Evolutionary conservation across 2,113 vertebrate species (phyloP), one percentile per base, ranked within the genome.

Genomic region (Aspiorhynchus laticeps): DNA sequence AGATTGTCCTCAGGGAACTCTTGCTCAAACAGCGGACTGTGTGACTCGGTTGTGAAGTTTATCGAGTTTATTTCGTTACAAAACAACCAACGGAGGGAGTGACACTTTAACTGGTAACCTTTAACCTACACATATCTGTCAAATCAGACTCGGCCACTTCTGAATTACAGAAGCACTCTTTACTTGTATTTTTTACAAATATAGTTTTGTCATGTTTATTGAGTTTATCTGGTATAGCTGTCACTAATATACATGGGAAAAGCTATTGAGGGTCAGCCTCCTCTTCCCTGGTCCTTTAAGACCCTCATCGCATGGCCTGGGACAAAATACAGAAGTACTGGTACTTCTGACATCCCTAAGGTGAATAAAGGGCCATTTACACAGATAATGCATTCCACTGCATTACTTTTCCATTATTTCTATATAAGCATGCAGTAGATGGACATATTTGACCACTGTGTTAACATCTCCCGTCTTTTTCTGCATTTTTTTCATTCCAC

Each of bases 1-100:
- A 2, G 82, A 9, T 2, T 56, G 48, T 73, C 82, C 82, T 74
- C 14, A 3, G 82, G 82, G 82, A 84, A 26, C 82, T 74, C 82
- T 84, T 73, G 65, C 43, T 74, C 46, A 74, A 83, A 83, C 46
- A 53, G 65, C 21, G 4, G 53, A 63, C 53, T 61, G 51, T 61
- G 53, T 41, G 56, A 80, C 10, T 80, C 2, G 38, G 7, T 81
- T 82, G 80, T 82, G 41, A 67, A 36, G 43, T 48, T 83, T 67
- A 83, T 71, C 11, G 2, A 48, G 11, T 84, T 31, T 26, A 51
- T 84, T 59, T n/a, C 14, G 4, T 73, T 26, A 80, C 78, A 63
- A 80, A 78, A 80, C 33, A 80, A 26, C 53, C 46, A 56, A 84
- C 8, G n/a, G 46, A n/a, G 48, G 8, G 48, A 36, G 31, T 41